phyloP scores from a whole-genome alignment of 2,113 vertebrate genomes.

The Hypomesus transpacificus region DNA sequence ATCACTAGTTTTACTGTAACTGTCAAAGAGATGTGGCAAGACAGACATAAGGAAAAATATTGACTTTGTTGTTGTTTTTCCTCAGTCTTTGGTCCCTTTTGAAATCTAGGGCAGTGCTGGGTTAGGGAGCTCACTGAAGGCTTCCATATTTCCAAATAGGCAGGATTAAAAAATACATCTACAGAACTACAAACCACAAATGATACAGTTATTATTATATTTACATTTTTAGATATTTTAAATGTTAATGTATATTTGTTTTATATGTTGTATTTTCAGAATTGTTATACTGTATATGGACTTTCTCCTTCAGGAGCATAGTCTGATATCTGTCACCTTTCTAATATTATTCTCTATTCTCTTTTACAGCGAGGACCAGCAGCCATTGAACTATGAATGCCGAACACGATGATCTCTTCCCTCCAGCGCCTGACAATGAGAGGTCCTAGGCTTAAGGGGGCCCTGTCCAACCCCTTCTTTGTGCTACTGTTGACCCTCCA shows the following conservation, averaged over 20 bases:
- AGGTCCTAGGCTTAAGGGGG: slow-evolving; percentile 99
- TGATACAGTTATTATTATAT: neutral
- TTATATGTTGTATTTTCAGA: slow-evolving; percentile 14
- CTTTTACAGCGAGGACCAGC: slow-evolving; percentile 79
- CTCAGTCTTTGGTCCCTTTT: neutral
- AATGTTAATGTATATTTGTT: slow-evolving; percentile 8
- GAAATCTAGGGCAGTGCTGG: slow-evolving; percentile 39
- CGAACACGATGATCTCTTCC: slow-evolving; percentile 99
- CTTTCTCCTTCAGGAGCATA: neutral
- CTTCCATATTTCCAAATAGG: slow-evolving; percentile 28
- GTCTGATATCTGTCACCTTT: slow-evolving; percentile 14
- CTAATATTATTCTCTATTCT: slow-evolving; percentile 66
- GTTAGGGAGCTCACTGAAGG: slow-evolving; percentile 37
- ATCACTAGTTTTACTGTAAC: too few relatives aligned
- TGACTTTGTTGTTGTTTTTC: slow-evolving; percentile 33
- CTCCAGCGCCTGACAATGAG: slow-evolving; percentile 99
- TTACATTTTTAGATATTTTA: neutral
- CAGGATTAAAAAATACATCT: slow-evolving; percentile 26
- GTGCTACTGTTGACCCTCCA: slow-evolving; percentile 96
- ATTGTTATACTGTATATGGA: neutral
- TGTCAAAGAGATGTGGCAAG: neutral
- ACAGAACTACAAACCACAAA: neutral
- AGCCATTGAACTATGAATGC: slow-evolving; percentile 99
- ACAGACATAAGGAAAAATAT: neutral
- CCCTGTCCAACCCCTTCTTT: slow-evolving; percentile 96